Percentiles rank a stretch among this genome's conserved stretches.
Conservation (phyloP, 2,797 vertebrate species). For the Oreonectes daqikongensis region DNA sequence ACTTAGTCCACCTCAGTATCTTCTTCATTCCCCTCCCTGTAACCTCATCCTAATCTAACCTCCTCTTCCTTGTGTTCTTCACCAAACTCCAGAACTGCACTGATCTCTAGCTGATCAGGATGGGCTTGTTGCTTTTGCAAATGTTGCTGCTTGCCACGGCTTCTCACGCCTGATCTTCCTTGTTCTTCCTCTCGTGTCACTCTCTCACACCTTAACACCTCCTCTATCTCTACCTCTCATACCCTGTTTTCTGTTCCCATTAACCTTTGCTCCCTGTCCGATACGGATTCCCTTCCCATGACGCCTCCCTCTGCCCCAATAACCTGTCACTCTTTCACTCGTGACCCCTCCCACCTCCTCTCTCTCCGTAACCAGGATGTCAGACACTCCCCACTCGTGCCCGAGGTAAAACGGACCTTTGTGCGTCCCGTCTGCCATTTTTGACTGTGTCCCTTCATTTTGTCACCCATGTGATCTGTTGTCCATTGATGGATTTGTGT, state of each 20-base stretch:
- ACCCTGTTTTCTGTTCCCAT: slow-evolving; percentile 63
- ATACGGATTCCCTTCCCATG: slow-evolving; percentile 31
- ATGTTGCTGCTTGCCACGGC: slow-evolving; percentile 25
- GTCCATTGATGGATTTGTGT: slow-evolving; percentile 11
- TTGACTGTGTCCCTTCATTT: slow-evolving; percentile 26
- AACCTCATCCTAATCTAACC: background rate
- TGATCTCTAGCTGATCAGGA: slow-evolving; percentile 20
- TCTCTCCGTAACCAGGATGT: slow-evolving; percentile 87
- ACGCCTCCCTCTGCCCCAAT: slow-evolving; percentile 23
- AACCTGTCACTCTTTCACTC: slow-evolving; percentile 39
- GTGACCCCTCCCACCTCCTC: slow-evolving; percentile 65
- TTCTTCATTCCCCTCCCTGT: slow-evolving; percentile 6
- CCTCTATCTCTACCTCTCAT: slow-evolving; percentile 54
- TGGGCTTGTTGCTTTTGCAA: slow-evolving; percentile 36
- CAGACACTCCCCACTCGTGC: slow-evolving; percentile 92
- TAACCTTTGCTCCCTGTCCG: slow-evolving; percentile 72
- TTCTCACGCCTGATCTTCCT: slow-evolving; percentile 32
- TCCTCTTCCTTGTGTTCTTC: background rate
- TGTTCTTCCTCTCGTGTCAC: slow-evolving; percentile 20
- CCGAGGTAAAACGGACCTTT: slow-evolving; percentile 81
- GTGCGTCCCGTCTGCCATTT: slow-evolving; percentile 39
- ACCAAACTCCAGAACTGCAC: slow-evolving; percentile 14
- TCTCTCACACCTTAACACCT: slow-evolving; percentile 11
- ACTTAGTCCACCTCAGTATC: background rate
- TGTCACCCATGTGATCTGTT: slow-evolving; percentile 20